Conservation (phyloP, 1,140 invertebrate species). For the Drosophila erecta region DNA sequence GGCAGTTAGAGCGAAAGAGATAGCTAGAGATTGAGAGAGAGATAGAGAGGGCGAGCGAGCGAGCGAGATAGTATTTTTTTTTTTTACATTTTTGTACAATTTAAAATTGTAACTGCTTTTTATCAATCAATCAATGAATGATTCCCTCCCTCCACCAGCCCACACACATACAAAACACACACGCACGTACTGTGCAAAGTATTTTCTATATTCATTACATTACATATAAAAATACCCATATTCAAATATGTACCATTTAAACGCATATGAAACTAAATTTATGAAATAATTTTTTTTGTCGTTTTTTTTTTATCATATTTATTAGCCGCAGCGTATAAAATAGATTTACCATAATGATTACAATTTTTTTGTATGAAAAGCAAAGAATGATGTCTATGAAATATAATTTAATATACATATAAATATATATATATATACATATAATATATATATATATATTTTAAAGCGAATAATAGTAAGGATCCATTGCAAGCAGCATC, state of each 20-base stretch:
- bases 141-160: slow-evolving; percentile 24
- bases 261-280: slow-evolving; percentile 18
- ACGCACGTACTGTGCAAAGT: slow-evolving; percentile 55
- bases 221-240: slow-evolving; percentile 25
- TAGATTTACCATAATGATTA: slow-evolving; percentile 5
- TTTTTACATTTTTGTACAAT: slow-evolving; percentile 59
- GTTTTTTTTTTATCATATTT: slow-evolving; percentile 38
- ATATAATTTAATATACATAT: slow-evolving; percentile 12
- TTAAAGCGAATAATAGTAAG: slow-evolving; percentile 40
- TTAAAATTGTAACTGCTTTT: slow-evolving; percentile 60
- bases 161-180: slow-evolving; percentile 19
- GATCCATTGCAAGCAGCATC: slow-evolving; percentile 58
- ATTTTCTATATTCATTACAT: slow-evolving; percentile 55
- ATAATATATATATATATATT: slow-evolving; percentile 12
- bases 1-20: slow-evolving; percentile 13
- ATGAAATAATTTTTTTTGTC: slow-evolving; percentile 21
- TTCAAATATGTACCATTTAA: slow-evolving; percentile 29
- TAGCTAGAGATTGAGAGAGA: not conserved
- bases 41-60: not conserved
- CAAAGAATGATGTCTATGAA: slow-evolving; percentile 33
- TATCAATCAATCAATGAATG: slow-evolving; percentile 34
- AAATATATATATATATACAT: too few species aligned
- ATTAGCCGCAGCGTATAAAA: slow-evolving; percentile 36
- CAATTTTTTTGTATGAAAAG: slow-evolving; percentile 48
- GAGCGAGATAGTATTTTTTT: slow-evolving; percentile 13